Base-by-base conservation (phyloP, 2,888 invertebrate genomes). In the Antitype chi region DNA sequence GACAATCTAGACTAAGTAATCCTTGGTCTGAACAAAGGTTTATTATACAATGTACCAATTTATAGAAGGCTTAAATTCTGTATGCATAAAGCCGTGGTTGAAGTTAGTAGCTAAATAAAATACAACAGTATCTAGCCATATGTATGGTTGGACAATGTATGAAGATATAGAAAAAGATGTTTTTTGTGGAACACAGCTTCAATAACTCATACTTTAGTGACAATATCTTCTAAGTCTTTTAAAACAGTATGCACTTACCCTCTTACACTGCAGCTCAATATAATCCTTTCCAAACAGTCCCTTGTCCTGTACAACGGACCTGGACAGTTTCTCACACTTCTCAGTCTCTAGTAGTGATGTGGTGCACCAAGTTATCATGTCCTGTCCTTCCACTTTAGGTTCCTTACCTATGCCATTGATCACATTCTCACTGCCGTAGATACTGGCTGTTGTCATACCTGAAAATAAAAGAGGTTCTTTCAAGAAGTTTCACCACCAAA, bases 321-420 rank as follows among this genome's bases (percentile, higher is more conserved):
- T 97, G 0, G 98, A 97, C 84, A 99, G 97, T 85, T 98, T 98
- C 79, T 97, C 95, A 93, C 99, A 99, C 96, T 99, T 99, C 75
- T 97, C 97, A 88, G 98, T 98, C 91, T 99, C 99, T 17, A 97
- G 97, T 49, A 96, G 88, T 69, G 98, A 98, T 43, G 98, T 97
- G 0, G 99, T 98, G 93, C 99, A 99, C 99, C 99, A 99, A 47
- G 97, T 96, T 8, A 98, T 92, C 20, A 93, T 80, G 77, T 96
- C 95, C 70, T 92, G 90, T 0, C 95, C 95, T 85, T 95, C 95
- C 2, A 93, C 85, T 81, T 92, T 92, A 32, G 88, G 89, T 4
- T 87, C 76, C 55, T 86, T 87, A 5, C 86, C 80, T 47, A 93
- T 86, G 8, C 87, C 89, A 81, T 93, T 93, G 38, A 89, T 77